Conservation (phyloP, 2,797 vertebrate species). For the Alauda arvensis region DNA sequence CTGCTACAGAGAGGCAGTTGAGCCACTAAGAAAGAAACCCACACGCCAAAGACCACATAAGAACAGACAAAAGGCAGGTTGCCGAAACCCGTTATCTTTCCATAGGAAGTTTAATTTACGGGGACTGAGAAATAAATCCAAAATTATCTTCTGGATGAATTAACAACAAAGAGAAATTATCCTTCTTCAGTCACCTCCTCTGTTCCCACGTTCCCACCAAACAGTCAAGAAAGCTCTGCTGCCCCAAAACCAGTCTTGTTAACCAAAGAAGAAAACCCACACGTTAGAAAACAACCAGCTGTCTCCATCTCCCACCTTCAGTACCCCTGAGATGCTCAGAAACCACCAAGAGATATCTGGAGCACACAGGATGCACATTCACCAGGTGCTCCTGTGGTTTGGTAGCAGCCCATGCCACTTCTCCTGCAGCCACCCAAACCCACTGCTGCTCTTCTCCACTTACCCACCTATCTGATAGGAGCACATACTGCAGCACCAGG, state of each 20-base stretch:
- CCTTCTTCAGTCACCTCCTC: background rate
- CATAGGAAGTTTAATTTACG: background rate
- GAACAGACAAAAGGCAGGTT: background rate
- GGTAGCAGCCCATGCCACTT: background rate
- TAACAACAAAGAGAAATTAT: background rate
- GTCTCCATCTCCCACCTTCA: background rate
- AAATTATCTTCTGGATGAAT: background rate
- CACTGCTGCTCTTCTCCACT: background rate
- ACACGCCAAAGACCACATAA: background rate
- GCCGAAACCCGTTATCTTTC: background rate
- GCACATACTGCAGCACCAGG: accelerated
- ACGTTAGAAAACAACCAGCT: constrained; percentile 7
- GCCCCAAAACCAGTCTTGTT: background rate
- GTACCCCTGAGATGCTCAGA: background rate
- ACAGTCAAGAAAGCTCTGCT: background rate
- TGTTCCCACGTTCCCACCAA: background rate
- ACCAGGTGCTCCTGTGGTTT: constrained; percentile 38
- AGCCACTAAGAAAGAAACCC: background rate
- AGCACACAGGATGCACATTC: background rate
- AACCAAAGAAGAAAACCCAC: background rate
- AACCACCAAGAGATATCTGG: background rate
- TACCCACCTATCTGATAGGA: background rate
- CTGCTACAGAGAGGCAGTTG: background rate
- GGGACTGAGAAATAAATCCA: background rate
- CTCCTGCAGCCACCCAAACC: constrained; percentile 13